Evolutionary conservation across 2,797 vertebrate genomes (phyloP), one percentile per base, ranked within the genome.

Genomic region (Anabacerthia variegaticeps): DNA sequence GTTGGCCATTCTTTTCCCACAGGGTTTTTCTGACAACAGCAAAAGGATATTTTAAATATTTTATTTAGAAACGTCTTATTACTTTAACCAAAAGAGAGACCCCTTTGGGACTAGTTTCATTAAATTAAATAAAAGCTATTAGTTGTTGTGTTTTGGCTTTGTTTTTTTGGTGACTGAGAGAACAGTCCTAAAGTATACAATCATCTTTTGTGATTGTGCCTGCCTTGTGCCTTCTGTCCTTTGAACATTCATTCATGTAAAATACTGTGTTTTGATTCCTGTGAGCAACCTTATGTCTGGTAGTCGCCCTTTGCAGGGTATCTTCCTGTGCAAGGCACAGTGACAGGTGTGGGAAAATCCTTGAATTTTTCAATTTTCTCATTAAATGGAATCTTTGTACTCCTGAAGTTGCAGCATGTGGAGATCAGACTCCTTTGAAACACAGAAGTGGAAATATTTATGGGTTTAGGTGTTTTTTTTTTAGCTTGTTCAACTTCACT

Each of bases 1-100:
- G 37, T 18, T 58, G 43, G 80, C 27, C 24, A 6, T 54, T 36
- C 43, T 43, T 89, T 78, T 56, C 39, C 62, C 28, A 14, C 30
- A 26, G 62, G 48, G 12, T 75, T 74, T 82, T 52, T 71, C 65
- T 81, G 41, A 81, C n/a, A 67, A 11, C n/a, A 69, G 11, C 54
- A 26, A 34, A 32, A 0, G 0, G 67, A 34, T 85, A 71, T 74
- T 84, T 73, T 12, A 61, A 89, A 56, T 83, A 58, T 74, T 92
- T 93, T 68, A 14, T 36, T 63, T 73, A n/a, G 58, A 89, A 93
- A 88, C n/a, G 77, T 63, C 71, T 88, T 80, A 13, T 46, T 66
- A 14, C 21, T 84, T 85, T 82, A 85, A 74, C 54, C 17, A 61
- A 58, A 51, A 75, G 52, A 81, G 32, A 51, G 7, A 54, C 41